Percentiles rank a stretch among this genome's conserved stretches.
Conservation (phyloP, 1,140 invertebrate genomes). For the Lutraria rhynchaena region DNA sequence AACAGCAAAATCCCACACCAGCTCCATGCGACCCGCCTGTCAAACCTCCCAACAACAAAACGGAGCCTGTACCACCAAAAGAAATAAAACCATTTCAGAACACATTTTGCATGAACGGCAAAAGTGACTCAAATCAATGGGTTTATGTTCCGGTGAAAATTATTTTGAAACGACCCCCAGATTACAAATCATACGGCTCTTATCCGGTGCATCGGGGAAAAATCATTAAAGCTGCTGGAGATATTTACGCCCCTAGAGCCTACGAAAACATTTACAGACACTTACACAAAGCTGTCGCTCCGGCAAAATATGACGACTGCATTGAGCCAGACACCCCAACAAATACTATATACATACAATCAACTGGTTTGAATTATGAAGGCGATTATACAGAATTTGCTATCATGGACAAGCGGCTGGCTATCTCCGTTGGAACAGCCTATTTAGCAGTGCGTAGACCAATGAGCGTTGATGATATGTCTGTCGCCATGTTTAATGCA, state of each 20-base stretch:
- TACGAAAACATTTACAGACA: slow-evolving; percentile 56
- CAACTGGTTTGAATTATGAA: slow-evolving; percentile 75
- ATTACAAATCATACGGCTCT: slow-evolving; percentile 65
- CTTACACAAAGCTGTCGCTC: slow-evolving; percentile 46
- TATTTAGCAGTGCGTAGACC: slow-evolving; percentile 73
- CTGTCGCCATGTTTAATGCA: slow-evolving; percentile 69
- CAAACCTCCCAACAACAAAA: background rate
- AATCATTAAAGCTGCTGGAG: slow-evolving; percentile 44
- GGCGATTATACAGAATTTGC: slow-evolving; percentile 77
- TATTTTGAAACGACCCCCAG: slow-evolving; percentile 71
- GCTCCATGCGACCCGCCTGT: slow-evolving; percentile 7
- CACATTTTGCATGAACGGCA: slow-evolving; percentile 72
- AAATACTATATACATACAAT: slow-evolving; percentile 71
- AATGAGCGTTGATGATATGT: slow-evolving; percentile 44
- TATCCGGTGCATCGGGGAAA: slow-evolving; percentile 70
- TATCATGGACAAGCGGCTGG: slow-evolving; percentile 73
- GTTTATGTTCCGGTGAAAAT: slow-evolving; percentile 75
- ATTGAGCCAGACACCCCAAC: slow-evolving; percentile 55
- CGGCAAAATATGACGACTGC: slow-evolving; percentile 56
- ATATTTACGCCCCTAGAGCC: slow-evolving; percentile 70
- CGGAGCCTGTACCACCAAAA: background rate
- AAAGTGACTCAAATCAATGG: slow-evolving; percentile 74
- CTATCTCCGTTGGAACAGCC: slow-evolving; percentile 70
- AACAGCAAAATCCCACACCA: slow-evolving; percentile 9
- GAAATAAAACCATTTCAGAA: slow-evolving; percentile 67